phyloP scores from a whole-genome alignment of 2,113 vertebrate species.

The Saguinus imperator region DNA sequence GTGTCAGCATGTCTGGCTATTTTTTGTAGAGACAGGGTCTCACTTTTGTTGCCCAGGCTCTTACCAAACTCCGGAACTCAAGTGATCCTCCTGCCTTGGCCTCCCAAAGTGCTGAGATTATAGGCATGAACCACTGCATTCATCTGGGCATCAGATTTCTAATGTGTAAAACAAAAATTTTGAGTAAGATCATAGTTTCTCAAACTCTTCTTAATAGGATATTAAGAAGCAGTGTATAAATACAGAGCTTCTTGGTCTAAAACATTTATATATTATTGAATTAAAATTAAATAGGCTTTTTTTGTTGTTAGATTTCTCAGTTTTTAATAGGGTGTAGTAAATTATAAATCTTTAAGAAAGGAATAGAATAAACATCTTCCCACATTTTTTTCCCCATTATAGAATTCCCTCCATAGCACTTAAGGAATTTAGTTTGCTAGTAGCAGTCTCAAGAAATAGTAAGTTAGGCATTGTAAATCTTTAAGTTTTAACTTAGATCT shows the following conservation, averaged over 20 bases:
- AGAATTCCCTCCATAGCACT: background rate
- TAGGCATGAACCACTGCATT: no score
- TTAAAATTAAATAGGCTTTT: background rate
- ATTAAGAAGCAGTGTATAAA: background rate
- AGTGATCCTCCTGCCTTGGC: no score
- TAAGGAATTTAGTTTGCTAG: background rate
- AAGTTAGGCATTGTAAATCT: background rate
- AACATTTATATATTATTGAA: background rate
- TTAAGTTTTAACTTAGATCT: background rate
- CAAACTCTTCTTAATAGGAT: background rate
- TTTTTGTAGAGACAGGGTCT: no score
- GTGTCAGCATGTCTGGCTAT: no score
- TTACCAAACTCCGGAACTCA: no score
- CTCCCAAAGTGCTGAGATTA: no score
- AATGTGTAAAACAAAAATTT: constrained; percentile 28
- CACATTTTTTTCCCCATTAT: background rate
- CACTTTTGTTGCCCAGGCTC: no score
- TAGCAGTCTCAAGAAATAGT: constrained; percentile 1
- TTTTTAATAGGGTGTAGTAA: background rate
- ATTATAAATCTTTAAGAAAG: background rate
- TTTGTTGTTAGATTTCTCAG: background rate
- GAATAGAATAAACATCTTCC: background rate
- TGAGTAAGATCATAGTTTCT: background rate
- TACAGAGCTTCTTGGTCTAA: background rate
- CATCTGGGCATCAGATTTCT: background rate